Conservation (phyloP, 2,797 vertebrate species). For the Cichlasoma orientale region DNA sequence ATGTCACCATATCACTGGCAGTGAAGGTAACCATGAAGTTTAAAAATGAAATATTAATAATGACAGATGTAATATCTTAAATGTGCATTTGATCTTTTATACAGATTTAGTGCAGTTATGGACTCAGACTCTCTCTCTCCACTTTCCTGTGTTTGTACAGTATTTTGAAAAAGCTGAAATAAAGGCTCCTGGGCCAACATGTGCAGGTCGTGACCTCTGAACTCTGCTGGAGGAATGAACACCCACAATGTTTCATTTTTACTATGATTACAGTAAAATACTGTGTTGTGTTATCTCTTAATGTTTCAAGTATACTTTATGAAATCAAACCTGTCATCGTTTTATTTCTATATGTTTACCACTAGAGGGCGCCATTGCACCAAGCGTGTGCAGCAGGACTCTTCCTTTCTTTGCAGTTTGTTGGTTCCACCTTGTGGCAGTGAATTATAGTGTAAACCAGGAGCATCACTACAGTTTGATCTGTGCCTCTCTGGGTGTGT, state of each 20-base stretch:
- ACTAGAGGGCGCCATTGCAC: slow-evolving; percentile 17
- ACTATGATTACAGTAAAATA: neutral
- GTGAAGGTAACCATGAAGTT: fast-evolving
- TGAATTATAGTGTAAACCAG: neutral
- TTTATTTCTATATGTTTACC: neutral
- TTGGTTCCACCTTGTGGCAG: slow-evolving; percentile 25
- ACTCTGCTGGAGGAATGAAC: neutral
- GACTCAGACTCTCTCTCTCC: neutral
- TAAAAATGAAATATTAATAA: neutral
- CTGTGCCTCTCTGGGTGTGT: too few species aligned
- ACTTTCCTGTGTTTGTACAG: neutral
- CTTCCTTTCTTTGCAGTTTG: neutral
- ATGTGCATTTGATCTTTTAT: neutral
- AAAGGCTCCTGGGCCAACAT: fast-evolving
- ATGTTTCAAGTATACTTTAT: neutral
- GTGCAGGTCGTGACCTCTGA: neutral
- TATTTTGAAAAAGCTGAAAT: fast-evolving
- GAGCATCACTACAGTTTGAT: too few species aligned
- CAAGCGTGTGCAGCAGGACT: neutral
- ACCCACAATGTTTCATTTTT: neutral
- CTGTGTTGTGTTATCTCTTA: fast-evolving
- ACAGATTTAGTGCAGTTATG: neutral
- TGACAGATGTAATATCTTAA: neutral
- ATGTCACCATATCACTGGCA: neutral
- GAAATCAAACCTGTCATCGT: neutral